A percentile compares a stretch with the other conserved stretches of the same genome.
These are phyloP conservation scores for Trachythela sp. DNA, from an alignment of 64 coral and sea anemone species.

Conservation along the genomic window DNA sequence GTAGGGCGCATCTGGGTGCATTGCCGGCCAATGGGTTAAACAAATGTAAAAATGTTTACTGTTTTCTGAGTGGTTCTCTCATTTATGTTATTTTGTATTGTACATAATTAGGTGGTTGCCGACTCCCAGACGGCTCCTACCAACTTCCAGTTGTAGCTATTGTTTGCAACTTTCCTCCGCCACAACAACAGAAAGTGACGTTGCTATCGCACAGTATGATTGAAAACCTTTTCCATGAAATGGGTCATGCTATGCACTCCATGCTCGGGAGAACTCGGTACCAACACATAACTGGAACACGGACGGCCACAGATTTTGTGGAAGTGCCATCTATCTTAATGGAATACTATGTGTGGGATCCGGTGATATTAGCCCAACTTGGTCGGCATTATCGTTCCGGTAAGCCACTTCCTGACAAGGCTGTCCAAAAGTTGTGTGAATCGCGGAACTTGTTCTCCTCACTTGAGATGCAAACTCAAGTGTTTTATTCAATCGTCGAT, in stretches of 20 bases:
- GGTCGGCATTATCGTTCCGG: slow-evolving; percentile 81
- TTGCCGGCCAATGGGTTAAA: no score
- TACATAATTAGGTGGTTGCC: slow-evolving; percentile 60
- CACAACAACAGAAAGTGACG: slow-evolving; percentile 48
- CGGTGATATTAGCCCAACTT: slow-evolving; percentile 61
- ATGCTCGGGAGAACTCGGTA: slow-evolving; percentile 94
- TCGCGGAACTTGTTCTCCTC: slow-evolving; percentile 87
- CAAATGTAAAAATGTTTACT: no score
- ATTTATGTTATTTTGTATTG: not conserved
- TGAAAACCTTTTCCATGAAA: slow-evolving; percentile 94
- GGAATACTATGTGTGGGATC: slow-evolving; percentile 95
- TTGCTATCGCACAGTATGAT: slow-evolving; percentile 79
- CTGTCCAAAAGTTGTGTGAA: slow-evolving; percentile 59
- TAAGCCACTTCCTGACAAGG: slow-evolving; percentile 75
- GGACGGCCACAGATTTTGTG: slow-evolving; percentile 88
- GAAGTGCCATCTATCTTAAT: slow-evolving; percentile 94
- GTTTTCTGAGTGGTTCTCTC: no score
- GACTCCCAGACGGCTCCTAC: slow-evolving; percentile 75
- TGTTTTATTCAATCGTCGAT: slow-evolving; percentile 91
- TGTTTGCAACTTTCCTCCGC: slow-evolving; percentile 86
- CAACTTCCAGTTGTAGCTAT: slow-evolving; percentile 81
- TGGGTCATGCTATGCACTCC: slow-evolving; percentile 99
- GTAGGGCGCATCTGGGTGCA: no score
- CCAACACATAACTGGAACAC: slow-evolving; percentile 90
- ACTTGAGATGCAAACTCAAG: slow-evolving; percentile 89